Conservation (phyloP, 2,888 invertebrate genomes). For the Spilarctia lutea region DNA sequence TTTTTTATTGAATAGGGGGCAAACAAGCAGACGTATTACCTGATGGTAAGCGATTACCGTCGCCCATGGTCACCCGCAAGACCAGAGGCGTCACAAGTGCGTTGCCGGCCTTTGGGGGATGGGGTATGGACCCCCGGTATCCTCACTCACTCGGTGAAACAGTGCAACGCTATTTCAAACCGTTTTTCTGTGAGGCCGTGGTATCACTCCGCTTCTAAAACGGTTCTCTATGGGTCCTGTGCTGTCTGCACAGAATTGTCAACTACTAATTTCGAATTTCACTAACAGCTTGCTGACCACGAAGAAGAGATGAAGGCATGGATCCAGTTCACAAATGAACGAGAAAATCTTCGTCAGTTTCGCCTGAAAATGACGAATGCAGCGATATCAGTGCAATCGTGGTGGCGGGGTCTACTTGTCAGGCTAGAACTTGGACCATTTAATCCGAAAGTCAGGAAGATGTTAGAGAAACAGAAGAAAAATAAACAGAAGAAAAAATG, state of each 20-base stretch:
- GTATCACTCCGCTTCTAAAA: too few relatives aligned
- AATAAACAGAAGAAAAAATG: conserved; percentile 6
- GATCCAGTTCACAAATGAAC: conserved; percentile 72
- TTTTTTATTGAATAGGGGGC: too few relatives aligned
- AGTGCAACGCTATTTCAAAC: too few relatives aligned
- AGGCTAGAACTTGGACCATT: conserved; percentile 41
- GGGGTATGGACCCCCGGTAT: too few relatives aligned
- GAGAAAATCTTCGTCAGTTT: conserved; percentile 65
- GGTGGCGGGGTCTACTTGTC: conserved; percentile 71
- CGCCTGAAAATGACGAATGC: conserved; percentile 70
- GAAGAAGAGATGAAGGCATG: conserved; percentile 66
- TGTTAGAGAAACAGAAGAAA: neutral
- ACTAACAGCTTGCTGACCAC: conserved; percentile 65
- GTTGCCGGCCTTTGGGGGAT: too few relatives aligned
- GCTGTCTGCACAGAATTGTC: neutral
- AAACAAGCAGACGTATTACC: too few relatives aligned
- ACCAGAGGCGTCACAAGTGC: too few relatives aligned
- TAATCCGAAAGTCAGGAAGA: conserved; percentile 5
- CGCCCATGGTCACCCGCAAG: too few relatives aligned
- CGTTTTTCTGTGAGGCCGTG: too few relatives aligned
- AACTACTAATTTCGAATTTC: neutral
- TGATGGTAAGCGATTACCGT: too few relatives aligned
- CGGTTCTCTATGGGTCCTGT: too few relatives aligned
- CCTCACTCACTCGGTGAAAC: too few relatives aligned
- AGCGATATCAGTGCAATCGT: conserved; percentile 75